Evolutionary conservation across 1,140 invertebrate species (phyloP), one percentile per base, ranked within the genome.

Genomic region (Holotrichia oblita): DNA sequence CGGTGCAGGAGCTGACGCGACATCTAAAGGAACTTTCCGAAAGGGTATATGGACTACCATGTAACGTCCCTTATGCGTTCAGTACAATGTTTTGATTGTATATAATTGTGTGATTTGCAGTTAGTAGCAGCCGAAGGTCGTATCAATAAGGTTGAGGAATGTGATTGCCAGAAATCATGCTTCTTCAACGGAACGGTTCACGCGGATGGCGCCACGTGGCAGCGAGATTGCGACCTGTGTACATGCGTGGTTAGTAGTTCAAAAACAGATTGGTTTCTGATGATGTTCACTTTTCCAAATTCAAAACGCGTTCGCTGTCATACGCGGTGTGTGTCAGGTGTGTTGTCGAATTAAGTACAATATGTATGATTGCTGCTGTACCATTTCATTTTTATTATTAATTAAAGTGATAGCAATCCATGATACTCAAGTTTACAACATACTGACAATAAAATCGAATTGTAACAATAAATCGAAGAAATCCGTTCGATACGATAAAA

Each of bases 161-260:
- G 96, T 88, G 95, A 97, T 87, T 97, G 96, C 88, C 92, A 94
- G 87, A 95, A 95, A 87, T 95, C 94, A 55, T 98, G 96, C 89
- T 89, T 90, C 81, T 90, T 92, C 73, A 96, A 97, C 86, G 94
- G 93, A 40, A 93, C 93, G 12, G 90, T 93, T 34, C 91, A 93
- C 83, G 91, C 93, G 22, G 95, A 97, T 85, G 95, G 95, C 64
- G 92, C 93, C 42, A 93, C 91, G 6, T 96, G 94, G 95, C 91
- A 93, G 86, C 91, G 91, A 83, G 93, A 91, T 82, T 96, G 95
- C 88, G 92, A 95, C 85, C 91, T 92, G 80, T 96, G 95, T 89
- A 91, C 94, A 80, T 96, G 95, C 89, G 91, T 94, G 87, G 93
- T 94, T 87, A 89, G 89, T 88, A 81, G 12, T 76, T 34, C 27